These are phyloP conservation scores for Ascaphus truei DNA, from an alignment of 2,113 vertebrate species.

Conservation along the genomic window DNA sequence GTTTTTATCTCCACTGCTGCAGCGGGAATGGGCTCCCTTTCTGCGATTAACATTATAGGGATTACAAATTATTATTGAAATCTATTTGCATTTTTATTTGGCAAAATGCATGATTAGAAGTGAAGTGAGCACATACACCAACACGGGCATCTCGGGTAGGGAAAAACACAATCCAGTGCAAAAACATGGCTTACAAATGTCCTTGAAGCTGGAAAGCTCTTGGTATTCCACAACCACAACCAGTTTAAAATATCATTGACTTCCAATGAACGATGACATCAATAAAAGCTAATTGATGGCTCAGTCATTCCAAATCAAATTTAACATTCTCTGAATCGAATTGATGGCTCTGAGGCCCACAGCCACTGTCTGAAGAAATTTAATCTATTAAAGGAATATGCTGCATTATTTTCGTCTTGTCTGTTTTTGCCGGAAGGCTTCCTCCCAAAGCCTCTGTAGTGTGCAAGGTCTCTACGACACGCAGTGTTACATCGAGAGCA, in stretches of 20 bases:
- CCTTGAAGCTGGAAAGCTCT: constrained; percentile 31
- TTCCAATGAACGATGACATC: constrained; percentile 52
- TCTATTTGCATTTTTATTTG: too few species aligned
- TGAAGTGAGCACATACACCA: too few species aligned
- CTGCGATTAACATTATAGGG: too few species aligned
- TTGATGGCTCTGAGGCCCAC: constrained; percentile 48
- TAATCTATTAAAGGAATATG: constrained; percentile 50
- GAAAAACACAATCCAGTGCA: too few species aligned
- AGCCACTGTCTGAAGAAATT: constrained; percentile 46
- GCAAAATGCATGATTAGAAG: too few species aligned
- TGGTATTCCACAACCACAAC: constrained; percentile 38
- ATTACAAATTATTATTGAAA: too few species aligned
- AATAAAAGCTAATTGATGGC: constrained; percentile 58
- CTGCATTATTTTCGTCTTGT: constrained; percentile 39
- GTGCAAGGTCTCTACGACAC: accelerated
- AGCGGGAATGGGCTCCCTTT: too few species aligned
- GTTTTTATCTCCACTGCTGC: too few species aligned
- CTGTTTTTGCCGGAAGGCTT: background rate
- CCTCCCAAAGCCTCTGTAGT: background rate
- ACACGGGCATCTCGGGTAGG: too few species aligned
- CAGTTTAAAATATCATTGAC: constrained; percentile 42
- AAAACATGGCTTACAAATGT: background rate
- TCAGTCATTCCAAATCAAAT: constrained; percentile 53
- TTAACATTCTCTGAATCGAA: constrained; percentile 47
- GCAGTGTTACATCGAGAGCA: background rate